A percentile compares a stretch with the other conserved stretches of the same genome.
Conservation (phyloP, 2,888 invertebrate genomes). For the Drosophila maculinotata region DNA sequence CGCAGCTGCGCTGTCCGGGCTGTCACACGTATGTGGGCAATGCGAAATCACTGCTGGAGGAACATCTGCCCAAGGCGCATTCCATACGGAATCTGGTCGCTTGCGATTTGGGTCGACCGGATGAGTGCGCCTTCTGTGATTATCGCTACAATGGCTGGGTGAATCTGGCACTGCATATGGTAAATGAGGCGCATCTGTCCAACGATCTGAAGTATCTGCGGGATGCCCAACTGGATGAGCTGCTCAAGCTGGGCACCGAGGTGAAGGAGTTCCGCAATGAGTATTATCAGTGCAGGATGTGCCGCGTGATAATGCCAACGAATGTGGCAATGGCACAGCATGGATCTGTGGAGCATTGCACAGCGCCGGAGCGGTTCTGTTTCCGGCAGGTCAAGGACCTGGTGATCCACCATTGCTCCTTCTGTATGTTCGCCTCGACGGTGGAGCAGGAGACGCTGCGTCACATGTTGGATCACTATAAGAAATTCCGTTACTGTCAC, state of each 20-base stretch:
- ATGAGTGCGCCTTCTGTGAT: slow-evolving; percentile 74
- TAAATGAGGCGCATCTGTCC: slow-evolving; percentile 55
- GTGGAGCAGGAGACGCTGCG: slow-evolving; percentile 79
- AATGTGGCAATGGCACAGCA: slow-evolving; percentile 69
- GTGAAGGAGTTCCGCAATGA: slow-evolving; percentile 8
- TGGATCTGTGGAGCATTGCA: slow-evolving; percentile 51
- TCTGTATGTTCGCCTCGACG: slow-evolving; percentile 84
- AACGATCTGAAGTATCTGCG: slow-evolving; percentile 73
- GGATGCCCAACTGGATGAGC: slow-evolving; percentile 43
- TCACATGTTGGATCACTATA: slow-evolving; percentile 85
- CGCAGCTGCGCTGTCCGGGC: slow-evolving; percentile 68
- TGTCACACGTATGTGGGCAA: slow-evolving; percentile 67
- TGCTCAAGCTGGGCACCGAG: slow-evolving; percentile 52
- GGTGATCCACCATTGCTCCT: slow-evolving; percentile 85
- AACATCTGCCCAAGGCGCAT: slow-evolving; percentile 59
- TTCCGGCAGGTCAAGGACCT: slow-evolving; percentile 72
- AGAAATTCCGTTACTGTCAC: slow-evolving; percentile 64
- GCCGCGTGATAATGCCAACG: slow-evolving; percentile 75
- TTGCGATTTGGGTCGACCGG: slow-evolving; percentile 59
- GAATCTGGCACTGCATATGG: slow-evolving; percentile 61
- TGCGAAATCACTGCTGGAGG: slow-evolving; percentile 54
- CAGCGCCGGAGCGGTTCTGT: slow-evolving; percentile 55
- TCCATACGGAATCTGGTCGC: slow-evolving; percentile 83
- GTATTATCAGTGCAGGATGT: slow-evolving; percentile 77
- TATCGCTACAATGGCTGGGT: slow-evolving; percentile 40